These are phyloP conservation scores for Hirundo rustica DNA, from an alignment of 2,797 vertebrate species.

Conservation along the genomic window DNA sequence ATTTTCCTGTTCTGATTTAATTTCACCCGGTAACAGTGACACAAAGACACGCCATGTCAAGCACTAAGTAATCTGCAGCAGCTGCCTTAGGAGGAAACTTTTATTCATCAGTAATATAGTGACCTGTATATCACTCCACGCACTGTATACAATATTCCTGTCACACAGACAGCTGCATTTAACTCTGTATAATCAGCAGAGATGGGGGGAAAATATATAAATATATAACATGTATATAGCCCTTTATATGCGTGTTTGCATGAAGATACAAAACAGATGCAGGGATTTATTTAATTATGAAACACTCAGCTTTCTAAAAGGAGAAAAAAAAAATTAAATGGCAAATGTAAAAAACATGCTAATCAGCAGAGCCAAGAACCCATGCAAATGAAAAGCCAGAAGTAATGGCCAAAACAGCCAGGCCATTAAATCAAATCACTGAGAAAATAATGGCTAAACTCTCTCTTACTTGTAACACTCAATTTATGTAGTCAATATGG, in stretches of 20 bases:
- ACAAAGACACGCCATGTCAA: constrained; percentile 82
- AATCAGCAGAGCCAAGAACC: constrained; percentile 51
- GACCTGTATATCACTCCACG: constrained; percentile 70
- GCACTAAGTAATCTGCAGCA: constrained; percentile 81
- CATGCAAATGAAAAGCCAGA: constrained; percentile 70
- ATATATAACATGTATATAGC: neutral
- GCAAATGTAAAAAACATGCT: constrained; percentile 52
- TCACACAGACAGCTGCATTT: constrained; percentile 65
- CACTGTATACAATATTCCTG: constrained; percentile 65
- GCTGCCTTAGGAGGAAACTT: constrained; percentile 77
- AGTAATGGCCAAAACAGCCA: constrained; percentile 59
- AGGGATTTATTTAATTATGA: constrained; percentile 29
- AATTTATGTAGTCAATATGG: constrained; percentile 75
- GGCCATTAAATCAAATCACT: constrained; percentile 77
- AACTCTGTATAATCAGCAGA: constrained; percentile 45
- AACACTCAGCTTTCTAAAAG: neutral
- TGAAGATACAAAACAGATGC: constrained; percentile 2
- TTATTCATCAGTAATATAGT: constrained; percentile 73
- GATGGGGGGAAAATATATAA: neutral
- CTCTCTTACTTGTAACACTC: constrained; percentile 77
- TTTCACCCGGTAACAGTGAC: constrained; percentile 83
- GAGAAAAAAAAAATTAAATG: neutral
- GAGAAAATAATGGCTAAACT: constrained; percentile 78
- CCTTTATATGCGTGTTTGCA: neutral
- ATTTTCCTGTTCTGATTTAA: constrained; percentile 92